A percentile compares a stretch with the other conserved stretches of the same genome.
phyloP scores from a whole-genome alignment of 2,888 invertebrate species.

The Eupithecia tripunctaria region DNA sequence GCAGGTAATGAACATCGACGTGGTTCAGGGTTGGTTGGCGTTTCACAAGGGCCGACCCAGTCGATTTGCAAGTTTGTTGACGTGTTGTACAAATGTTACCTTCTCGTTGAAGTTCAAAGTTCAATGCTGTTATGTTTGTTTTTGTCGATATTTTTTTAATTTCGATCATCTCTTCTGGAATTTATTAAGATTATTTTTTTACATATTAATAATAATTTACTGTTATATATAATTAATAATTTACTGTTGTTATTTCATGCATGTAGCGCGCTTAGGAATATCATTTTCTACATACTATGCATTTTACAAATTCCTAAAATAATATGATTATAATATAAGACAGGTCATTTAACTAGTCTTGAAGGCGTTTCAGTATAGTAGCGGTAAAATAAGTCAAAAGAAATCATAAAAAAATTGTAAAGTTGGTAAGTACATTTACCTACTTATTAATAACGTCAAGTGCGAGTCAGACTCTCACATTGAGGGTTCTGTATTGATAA shows the following conservation, averaged over 20 bases:
- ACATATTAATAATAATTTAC: background rate
- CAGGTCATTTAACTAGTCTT: too few relatives aligned
- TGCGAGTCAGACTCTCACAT: too few relatives aligned
- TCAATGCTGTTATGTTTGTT: background rate
- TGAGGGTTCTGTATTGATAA: too few relatives aligned
- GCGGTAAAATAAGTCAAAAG: too few relatives aligned
- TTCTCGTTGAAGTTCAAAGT: background rate
- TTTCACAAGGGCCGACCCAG: constrained; percentile 33
- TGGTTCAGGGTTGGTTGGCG: constrained; percentile 30
- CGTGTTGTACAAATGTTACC: constrained; percentile 18
- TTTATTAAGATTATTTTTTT: background rate
- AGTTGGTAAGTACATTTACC: too few relatives aligned
- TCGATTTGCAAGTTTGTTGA: constrained; percentile 39
- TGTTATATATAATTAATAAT: too few relatives aligned
- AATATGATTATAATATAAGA: background rate
- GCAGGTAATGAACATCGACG: constrained; percentile 12
- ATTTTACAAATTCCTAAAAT: background rate
- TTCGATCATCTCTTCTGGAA: background rate
- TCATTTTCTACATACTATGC: background rate
- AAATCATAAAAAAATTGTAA: too few relatives aligned
- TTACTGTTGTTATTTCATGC: background rate
- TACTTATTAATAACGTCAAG: too few relatives aligned
- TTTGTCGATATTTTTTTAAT: background rate
- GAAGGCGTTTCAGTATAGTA: too few relatives aligned
- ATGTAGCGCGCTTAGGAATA: background rate